These are phyloP conservation scores for roundworm (Caenorhabditis elegans) DNA, from an alignment of 1,140 invertebrate species.

Conservation along the genomic window DNA sequence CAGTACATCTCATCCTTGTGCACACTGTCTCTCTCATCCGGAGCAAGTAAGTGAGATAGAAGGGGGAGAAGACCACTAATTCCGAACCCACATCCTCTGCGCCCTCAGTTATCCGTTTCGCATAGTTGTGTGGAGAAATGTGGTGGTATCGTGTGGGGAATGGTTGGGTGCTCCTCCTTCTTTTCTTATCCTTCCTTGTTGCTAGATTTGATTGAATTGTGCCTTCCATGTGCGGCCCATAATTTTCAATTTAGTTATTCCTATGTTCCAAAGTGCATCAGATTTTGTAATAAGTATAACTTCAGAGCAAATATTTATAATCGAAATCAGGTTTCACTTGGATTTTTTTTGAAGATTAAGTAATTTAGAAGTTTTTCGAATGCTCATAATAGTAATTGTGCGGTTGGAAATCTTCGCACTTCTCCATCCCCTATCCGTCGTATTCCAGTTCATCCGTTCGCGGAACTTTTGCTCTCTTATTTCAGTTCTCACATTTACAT, in stretches of 20 bases:
- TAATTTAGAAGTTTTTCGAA: too few relatives aligned
- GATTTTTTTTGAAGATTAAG: too few relatives aligned
- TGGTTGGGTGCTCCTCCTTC: not conserved
- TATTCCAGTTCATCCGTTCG: not conserved
- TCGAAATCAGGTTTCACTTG: too few relatives aligned
- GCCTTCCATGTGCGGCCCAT: not conserved
- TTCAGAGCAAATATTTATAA: too few relatives aligned
- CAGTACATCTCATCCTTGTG: not conserved
- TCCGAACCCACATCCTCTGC: conserved; percentile 26
- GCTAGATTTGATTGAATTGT: not conserved
- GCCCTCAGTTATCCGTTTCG: conserved; percentile 30
- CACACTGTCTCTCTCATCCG: not conserved
- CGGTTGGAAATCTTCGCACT: too few relatives aligned
- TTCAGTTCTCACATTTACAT: not conserved
- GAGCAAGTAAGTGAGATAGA: not conserved
- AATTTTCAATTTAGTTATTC: not conserved
- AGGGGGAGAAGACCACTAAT: conserved; percentile 18
- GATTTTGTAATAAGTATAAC: too few relatives aligned
- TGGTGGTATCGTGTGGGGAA: not conserved
- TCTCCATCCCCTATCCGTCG: too few relatives aligned
- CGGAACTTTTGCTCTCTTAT: not conserved
- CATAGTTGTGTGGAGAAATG: not conserved
- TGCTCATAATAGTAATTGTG: too few relatives aligned
- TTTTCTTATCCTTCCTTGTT: not conserved
- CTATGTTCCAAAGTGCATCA: too few relatives aligned